Evolutionary conservation across 2,888 invertebrate genomes (phyloP), one percentile per base, ranked within the genome.

Genomic region (Ectemnius cavifrons): DNA sequence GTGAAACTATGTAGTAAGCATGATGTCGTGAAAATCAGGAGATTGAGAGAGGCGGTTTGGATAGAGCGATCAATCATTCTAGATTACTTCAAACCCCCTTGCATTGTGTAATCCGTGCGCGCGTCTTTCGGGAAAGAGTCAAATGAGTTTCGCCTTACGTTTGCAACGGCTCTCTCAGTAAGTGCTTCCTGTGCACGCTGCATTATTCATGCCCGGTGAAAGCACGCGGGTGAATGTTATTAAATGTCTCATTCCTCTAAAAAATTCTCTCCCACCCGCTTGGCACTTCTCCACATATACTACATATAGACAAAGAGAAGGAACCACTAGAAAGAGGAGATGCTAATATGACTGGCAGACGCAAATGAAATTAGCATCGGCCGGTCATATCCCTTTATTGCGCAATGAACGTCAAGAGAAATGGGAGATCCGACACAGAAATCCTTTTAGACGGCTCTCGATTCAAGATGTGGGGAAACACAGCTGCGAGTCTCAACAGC

Each of bases 321-420:
- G 52, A 52, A 14, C 8, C 37, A 14, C 52, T 52, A 1, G 52
- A 14, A 16, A 14, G 4, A 52, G 52, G 2, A 6, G 52, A 52
- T 52, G 16, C 52, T 37, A 66, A 58, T 45, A 28, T 27, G 37
- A 27, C 23, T 28, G 27, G 11, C 37, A 37, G 57, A 64, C 65
- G 60, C 45, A 65, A 65, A 61, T 61, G 47, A 49, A 69, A 63
- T 65, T 57, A 23, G 20, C 27, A 13, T 18, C 27, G 4, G 71
- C n/a, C 52, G 52, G 14, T 11, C 52, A 20, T 56, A 56, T 23
- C 65, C 28, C 47, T 20, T 11, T 13, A 37, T 71, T 71, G 23
- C 62, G 47, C 14, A 66, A 71, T 45, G 18, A 8, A 11, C 6
- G 23, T 13, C 14, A 4, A 16, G n/a, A 37, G 57, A 61, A n/a